phyloP scores from a whole-genome alignment of 2,113 vertebrate genomes.

The Phalacrocorax carbo region DNA sequence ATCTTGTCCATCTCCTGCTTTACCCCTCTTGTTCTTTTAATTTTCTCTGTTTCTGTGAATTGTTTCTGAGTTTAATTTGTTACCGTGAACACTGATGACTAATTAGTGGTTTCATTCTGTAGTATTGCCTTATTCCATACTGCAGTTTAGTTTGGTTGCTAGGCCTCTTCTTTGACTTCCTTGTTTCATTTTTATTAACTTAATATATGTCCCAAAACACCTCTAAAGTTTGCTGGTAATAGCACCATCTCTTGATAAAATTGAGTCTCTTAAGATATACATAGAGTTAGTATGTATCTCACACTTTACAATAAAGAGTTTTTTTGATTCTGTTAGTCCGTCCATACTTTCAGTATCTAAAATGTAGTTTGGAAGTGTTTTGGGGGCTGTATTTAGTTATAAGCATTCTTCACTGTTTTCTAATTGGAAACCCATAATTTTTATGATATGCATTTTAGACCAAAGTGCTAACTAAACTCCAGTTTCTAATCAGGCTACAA shows the following conservation, averaged over 20 bases:
- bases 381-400: neutral
- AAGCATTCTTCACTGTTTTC: neutral
- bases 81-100: neutral
- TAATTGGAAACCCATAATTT: neutral
- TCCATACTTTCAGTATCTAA: neutral
- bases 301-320: neutral
- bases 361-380: neutral
- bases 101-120: neutral
- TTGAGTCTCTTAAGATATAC: neutral
- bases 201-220: neutral
- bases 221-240: neutral
- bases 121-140: neutral
- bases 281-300: neutral
- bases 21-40: neutral
- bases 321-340: neutral
- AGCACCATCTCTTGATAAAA: neutral
- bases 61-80: neutral
- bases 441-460: neutral
- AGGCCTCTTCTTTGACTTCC: neutral
- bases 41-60: neutral
- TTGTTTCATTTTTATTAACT: neutral
- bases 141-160: neutral
- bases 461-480: neutral
- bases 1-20: neutral
- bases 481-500: neutral